Evolutionary conservation across 2,113 vertebrate species (phyloP), one percentile per base, ranked within the genome.

Genomic region (Lophius piscatorius): DNA sequence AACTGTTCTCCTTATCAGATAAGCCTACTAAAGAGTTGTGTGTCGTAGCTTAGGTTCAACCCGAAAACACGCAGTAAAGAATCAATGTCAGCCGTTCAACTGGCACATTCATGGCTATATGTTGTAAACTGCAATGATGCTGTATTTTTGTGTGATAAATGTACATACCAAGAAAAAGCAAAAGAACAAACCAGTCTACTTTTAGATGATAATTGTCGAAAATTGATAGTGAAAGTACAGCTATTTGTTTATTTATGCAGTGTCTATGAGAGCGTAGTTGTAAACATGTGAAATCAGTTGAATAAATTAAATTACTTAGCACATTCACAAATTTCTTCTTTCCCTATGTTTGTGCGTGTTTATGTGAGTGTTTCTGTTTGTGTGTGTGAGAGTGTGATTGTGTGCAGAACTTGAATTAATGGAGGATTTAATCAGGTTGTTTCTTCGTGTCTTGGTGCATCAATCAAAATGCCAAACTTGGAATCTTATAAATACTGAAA

Each of bases 111-210:
- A 88, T 92, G 87, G 77, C 76, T 91, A 74, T 88, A 79, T 84
- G 90, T 90, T 54, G 82, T 86, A 79, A 84, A 80, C 56, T 84
- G 87, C 86, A 91, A 84, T 78, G 46, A 78, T 26, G 34, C 50
- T 93, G 92, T 95, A 93, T 95, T 94, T 94, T 94, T 94, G 85
- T 95, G 91, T 93, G 87, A 90, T 90, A 88, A 74, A 91, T 84
- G 88, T 94, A 78, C 71, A 73, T 83, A 70, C 31, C 18, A 59
- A 58, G 39, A 57, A 76, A 34, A 57, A 67, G 5, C 13, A 73
- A 54, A 78, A 49, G 45, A 72, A 61, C 26, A 74, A 80, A 88
- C 69, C 70, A 89, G 81, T 87, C 87, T 86, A 85, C 82, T 92
- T 91, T 88, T 90, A 85, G 92, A 86, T 80, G 51, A 51, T 90